Evolutionary conservation across 2,797 vertebrate genomes (phyloP).

Genomic region (Microchirus variegatus): DNA sequence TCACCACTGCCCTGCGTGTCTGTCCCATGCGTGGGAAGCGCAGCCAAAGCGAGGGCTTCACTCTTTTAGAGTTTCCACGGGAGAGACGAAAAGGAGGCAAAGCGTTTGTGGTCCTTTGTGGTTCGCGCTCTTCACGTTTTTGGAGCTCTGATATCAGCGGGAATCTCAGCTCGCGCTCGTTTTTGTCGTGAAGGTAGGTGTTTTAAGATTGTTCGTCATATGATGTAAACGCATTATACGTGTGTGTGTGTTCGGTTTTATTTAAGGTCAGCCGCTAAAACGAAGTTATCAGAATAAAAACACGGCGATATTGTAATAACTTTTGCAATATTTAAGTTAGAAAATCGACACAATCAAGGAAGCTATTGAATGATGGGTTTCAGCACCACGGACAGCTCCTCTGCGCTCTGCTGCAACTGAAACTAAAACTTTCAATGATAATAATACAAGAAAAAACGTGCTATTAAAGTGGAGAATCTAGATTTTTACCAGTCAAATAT

Average conservation of each 20-base stretch:
- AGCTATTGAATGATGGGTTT: conserved; percentile 24
- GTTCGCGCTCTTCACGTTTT: background rate
- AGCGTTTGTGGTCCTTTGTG: background rate
- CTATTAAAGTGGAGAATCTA: no score
- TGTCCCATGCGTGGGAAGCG: conserved; percentile 70
- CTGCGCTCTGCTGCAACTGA: background rate
- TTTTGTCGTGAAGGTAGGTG: conserved; percentile 68
- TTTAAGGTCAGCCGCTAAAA: no score
- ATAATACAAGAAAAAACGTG: no score
- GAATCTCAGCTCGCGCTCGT: conserved; percentile 22
- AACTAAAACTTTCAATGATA: no score
- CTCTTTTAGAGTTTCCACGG: conserved; percentile 48
- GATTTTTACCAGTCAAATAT: no score
- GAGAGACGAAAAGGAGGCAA: conserved; percentile 6
- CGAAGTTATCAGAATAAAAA: no score
- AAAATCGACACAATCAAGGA: no score
- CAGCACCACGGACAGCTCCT: conserved; percentile 75
- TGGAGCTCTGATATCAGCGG: conserved; percentile 15
- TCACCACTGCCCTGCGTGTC: conserved; percentile 46
- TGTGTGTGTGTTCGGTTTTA: no score
- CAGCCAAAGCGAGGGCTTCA: conserved; percentile 65
- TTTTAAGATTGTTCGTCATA: background rate
- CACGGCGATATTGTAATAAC: no score
- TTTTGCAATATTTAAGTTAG: no score
- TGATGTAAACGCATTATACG: no score